Evolutionary conservation across 2,888 invertebrate genomes (phyloP), one percentile per base, ranked within the genome.

Genomic region (Chirona hameri): DNA sequence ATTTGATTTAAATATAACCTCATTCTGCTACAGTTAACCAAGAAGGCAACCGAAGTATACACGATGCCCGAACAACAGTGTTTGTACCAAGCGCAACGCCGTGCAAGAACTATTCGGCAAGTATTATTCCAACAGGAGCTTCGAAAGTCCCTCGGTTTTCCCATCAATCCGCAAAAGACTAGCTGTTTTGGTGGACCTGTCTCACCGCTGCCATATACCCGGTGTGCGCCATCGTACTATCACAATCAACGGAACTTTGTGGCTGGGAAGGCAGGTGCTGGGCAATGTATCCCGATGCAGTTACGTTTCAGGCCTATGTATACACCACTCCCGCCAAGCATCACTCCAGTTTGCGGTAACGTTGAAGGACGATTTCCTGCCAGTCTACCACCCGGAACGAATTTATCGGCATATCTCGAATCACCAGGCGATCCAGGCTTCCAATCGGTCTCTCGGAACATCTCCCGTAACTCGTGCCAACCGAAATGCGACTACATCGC

Each of bases 341-440:
- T 76, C 14, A 9, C 76, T 24, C 76, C 76, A 10, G 46, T 76
- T 9, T 76, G 76, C 24, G 76, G 76, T 7, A 76, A 76, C 21
- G 39, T 46, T 15, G 15, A 9, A 2, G 24, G 46, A 5, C 76
- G 46, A 18, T 76, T 76, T 24, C 76, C 76, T 10, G 39, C 76
- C 9, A 76, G 76, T 24, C 46, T 76, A 10, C 76, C 76, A 24
- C 7, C 9, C 9, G 76, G 76, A 76, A 46, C 24, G 0, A 46
- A 76, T 24, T 39, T 76, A 12, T 24, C 39, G 0, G 46, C 76
- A 1, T 76, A 76, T 24, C 76, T 15, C 0, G 76, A 76, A 18
- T 76, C 76, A 0, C 46, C 76, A 7, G 76, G 76, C 18, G 76
- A 76, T 46, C 76, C 76, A 9, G 76, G 76, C 39, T 76, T 76